These are phyloP conservation scores for Pangasius larnaudii DNA, from an alignment of 2,797 vertebrate genomes.

Conservation along the genomic window DNA sequence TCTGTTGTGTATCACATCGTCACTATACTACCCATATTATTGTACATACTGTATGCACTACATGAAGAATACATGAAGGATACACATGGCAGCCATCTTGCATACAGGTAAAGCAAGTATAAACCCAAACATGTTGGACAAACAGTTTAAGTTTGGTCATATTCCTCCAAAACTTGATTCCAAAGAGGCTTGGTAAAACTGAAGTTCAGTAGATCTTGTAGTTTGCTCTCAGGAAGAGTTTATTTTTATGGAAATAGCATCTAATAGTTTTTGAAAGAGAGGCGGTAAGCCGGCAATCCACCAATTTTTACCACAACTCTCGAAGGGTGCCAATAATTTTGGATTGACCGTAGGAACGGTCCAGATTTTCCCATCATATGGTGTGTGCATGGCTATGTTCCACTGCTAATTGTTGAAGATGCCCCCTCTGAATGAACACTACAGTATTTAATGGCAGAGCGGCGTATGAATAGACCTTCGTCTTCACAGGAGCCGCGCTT, in stretches of 20 bases:
- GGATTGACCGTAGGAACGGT: background rate
- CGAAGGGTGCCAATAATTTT: background rate
- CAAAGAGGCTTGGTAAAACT: background rate
- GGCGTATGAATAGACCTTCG: slow-evolving; percentile 9
- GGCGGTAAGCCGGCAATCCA: background rate
- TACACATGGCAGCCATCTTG: background rate
- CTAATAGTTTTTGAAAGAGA: background rate
- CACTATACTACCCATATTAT: background rate
- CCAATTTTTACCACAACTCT: background rate
- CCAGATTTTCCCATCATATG: background rate
- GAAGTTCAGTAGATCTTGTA: background rate
- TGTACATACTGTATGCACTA: background rate
- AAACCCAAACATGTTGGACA: background rate
- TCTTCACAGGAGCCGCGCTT: slow-evolving; percentile 37
- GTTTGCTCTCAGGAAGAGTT: background rate
- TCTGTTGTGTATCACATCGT: background rate
- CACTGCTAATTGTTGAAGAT: background rate
- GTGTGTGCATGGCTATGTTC: background rate
- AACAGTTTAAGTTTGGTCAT: background rate
- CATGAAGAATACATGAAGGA: background rate
- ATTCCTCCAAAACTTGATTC: background rate
- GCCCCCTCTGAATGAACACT: slow-evolving; percentile 27
- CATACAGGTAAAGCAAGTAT: background rate
- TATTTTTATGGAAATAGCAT: background rate
- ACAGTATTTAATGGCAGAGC: slow-evolving; percentile 29